A percentile compares a stretch with the other conserved stretches of the same genome.
Conservation (phyloP, 35 echinoderm and acorn worm species). For the Lytechinus variegatus region DNA sequence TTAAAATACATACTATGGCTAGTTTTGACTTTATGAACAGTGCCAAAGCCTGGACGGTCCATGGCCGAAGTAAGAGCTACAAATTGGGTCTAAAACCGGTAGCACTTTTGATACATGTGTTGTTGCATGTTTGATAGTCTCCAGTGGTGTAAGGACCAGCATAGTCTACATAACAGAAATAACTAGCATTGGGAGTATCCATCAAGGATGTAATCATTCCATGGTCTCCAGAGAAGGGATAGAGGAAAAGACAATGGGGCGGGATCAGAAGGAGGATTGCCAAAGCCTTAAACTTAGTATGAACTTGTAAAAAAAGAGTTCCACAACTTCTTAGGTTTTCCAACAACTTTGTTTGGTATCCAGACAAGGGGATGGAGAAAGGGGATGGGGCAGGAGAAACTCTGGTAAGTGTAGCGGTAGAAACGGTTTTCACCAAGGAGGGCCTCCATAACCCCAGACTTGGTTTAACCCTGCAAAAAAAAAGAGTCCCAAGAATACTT, state of each 20-base stretch:
- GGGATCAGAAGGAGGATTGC: background rate
- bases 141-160: background rate
- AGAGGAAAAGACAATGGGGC: background rate
- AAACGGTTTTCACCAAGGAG: no score
- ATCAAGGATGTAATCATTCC: background rate
- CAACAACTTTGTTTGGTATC: no score
- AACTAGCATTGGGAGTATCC: conserved; percentile 10
- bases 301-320: no score
- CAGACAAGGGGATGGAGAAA: background rate
- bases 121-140: conserved; percentile 2
- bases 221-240: background rate
- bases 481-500: no score
- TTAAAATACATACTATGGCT: background rate
- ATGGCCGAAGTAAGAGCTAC: background rate
- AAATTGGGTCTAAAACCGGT: background rate
- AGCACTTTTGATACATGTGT: background rate
- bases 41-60: background rate
- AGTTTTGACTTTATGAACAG: background rate
- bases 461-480: no score
- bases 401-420: no score
- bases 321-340: no score
- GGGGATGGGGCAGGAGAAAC: background rate
- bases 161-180: conserved; percentile 13
- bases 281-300: background rate
- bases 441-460: no score